These are phyloP conservation scores for Alaudala cheleensis DNA, from an alignment of 2,113 vertebrate species.

Conservation along the genomic window DNA sequence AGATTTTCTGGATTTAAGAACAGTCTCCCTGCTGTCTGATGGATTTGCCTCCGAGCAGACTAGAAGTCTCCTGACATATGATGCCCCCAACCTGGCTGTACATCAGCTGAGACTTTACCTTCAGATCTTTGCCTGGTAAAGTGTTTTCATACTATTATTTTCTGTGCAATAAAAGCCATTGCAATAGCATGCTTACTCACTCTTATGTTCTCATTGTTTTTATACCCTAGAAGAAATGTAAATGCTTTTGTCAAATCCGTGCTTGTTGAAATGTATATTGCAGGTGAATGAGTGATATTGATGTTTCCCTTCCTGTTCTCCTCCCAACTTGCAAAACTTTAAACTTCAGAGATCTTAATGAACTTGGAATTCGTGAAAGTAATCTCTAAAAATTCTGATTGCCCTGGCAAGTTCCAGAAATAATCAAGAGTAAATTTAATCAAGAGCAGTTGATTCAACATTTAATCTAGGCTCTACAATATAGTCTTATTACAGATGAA, in stretches of 20 bases:
- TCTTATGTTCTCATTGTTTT: not conserved
- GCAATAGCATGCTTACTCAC: not conserved
- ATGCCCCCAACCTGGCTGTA: not conserved
- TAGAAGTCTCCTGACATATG: fast-evolving
- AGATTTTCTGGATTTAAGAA: not conserved
- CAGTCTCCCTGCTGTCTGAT: not conserved
- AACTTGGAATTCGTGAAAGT: not conserved
- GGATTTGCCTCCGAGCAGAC: not conserved
- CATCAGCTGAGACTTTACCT: not conserved
- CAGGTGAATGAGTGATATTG: not conserved
- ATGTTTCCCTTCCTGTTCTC: not conserved
- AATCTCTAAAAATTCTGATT: not conserved
- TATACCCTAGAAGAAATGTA: not conserved
- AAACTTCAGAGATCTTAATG: not conserved
- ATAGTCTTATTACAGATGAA: not conserved
- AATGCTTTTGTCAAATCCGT: not conserved
- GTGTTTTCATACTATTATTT: not conserved
- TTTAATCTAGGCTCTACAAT: not conserved
- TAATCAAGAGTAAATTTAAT: not conserved
- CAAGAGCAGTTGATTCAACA: not conserved
- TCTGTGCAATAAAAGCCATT: not conserved
- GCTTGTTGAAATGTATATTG: not conserved
- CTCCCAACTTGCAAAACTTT: not conserved
- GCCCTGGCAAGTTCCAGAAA: not conserved
- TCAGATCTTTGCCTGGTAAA: not conserved